Evolutionary conservation across 2,113 vertebrate species (phyloP), one percentile per base, ranked within the genome.

Genomic region (Rhynchopsitta pachyrhyncha): DNA sequence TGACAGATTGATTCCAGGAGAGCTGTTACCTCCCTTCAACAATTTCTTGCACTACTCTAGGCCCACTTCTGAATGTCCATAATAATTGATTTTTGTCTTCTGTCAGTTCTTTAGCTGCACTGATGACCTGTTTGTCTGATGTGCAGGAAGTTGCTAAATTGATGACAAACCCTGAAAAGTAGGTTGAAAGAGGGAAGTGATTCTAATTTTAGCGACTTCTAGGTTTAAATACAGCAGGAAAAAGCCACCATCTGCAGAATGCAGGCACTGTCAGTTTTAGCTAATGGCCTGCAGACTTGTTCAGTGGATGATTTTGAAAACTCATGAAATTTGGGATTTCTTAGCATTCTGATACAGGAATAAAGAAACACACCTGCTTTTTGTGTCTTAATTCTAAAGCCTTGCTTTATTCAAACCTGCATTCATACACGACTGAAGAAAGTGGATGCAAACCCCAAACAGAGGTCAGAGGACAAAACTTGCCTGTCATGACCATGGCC

Each of bases 91-190:
- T 20, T 64, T 69, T 33, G 37, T 31, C 15, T 9, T 10, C 2
- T 17, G 22, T 53, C 35, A 74, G 12, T 81, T 77, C 79, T 75
- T 66, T 10, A 62, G 35, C 59, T 82, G 60, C 44, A 57, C 31
- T 57, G 6, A 18, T 87, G 41, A 57, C 62, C 41, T 49, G 12
- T 91, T 50, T 83, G 63, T 49, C 25, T 79, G 69, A 55, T 20
- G 27, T 52, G 33, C 76, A 96, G 95, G 95, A 97, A 96, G 68
- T 97, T 97, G 88, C 93, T 82, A 94, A 94, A 96, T 78, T 90
- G 4, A 46, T 57, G 52, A 95, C 93, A 96, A 70, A 24, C 90
- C 82, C 79, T 88, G 50, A 92, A 88, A 91, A 96, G 35, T 46
- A 90, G 62, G 76, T 74, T 92, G 39, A 75, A 74, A 88, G 75